These are phyloP conservation scores for Diabrotica virgifera DNA, from an alignment of 1,140 invertebrate species.

Conservation along the genomic window DNA sequence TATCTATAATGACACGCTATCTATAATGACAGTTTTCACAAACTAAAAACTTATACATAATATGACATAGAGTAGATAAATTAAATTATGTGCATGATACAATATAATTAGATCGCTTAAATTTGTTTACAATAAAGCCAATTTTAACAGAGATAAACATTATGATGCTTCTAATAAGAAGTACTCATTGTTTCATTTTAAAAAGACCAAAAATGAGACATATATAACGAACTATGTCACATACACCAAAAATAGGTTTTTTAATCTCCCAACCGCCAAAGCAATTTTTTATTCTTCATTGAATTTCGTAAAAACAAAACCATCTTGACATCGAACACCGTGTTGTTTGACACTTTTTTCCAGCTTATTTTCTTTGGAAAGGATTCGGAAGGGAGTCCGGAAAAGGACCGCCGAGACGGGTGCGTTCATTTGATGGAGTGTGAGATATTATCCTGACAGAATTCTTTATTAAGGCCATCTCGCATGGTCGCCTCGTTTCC, in stretches of 20 bases:
- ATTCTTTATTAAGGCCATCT: conserved; percentile 33
- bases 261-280: neutral
- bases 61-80: no score
- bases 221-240: neutral
- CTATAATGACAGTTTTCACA: no score
- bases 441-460: conserved; percentile 33
- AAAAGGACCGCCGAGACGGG: neutral
- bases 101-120: no score
- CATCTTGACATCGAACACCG: neutral
- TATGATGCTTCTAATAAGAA: no score
- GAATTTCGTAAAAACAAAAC: conserved; percentile 1
- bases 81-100: no score
- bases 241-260: neutral
- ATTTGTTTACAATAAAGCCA: no score
- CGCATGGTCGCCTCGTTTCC: conserved; percentile 25
- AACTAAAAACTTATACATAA: no score
- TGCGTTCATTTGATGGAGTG: conserved; percentile 28
- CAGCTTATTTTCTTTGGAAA: conserved; percentile 2
- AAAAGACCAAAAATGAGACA: neutral
- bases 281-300: neutral
- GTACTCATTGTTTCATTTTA: no score
- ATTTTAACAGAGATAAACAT: no score
- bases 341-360: conserved; percentile 6
- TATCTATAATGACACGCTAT: no score
- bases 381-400: conserved; percentile 6